Base-by-base conservation (phyloP, 2,113 vertebrate species). In the Falco punctatus region DNA sequence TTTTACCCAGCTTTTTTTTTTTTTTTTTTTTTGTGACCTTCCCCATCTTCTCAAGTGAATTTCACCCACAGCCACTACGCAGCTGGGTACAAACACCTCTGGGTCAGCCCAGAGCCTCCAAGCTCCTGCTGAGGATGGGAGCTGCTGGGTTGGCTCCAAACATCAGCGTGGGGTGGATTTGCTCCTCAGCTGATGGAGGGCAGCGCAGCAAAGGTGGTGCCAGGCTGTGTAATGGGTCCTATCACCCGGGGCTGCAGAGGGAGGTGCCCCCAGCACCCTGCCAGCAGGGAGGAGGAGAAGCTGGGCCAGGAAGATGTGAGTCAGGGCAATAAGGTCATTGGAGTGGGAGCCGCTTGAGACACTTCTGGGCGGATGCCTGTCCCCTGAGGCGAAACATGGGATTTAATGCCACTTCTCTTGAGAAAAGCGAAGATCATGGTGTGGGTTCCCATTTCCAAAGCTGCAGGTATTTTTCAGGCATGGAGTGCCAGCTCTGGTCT, bases 311-410 rank as follows among this genome's bases (percentile, higher is more conserved):
- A 77, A 70, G 73, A 92, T 90, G 70, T 90, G 94, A 96, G 89
- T 92, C 96, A 94, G 62, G 93, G 62, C 91, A 81, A 69, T 92
- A 81, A 87, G 87, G 81, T 95, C 96, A 95, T 75, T 44, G 94
- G 86, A 86, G 57, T 6, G 38, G 69, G 65, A 94, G 69, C 71
- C 4, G 32, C 66, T 48, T 2, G 2, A 89, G 52, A 10, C 57
- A 33, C 57, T 74, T 17, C 32, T 62, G 65, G 83, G 89, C 2
- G 26, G 91, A 59, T 33, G 65, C 27, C 73, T 75, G 73, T 13
- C 2, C 73, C 87, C 65, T 24, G 35, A 81, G 52, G 73, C 11
- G 3, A 89, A 84, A 64, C 16, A 23, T 30, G 49, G 73, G 72
- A 61, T 84, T 81, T 86, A 26, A 38, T 42, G 57, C 3, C 33